Evolutionary conservation across 1,140 invertebrate genomes (phyloP).

Genomic region (Apocrypta bakeri): DNA sequence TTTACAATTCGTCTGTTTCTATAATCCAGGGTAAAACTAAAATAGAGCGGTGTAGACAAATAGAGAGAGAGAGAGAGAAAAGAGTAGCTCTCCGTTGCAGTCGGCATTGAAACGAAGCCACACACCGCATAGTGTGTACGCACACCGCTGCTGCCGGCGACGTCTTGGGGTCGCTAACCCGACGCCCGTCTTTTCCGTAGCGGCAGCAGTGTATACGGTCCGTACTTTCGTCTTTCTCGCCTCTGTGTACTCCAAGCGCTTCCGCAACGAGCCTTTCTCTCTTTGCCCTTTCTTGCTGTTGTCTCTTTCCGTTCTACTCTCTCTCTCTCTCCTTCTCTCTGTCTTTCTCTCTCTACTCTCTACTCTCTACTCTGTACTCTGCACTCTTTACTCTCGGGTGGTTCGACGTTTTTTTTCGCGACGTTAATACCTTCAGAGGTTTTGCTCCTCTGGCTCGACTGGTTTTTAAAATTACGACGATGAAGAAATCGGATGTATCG

Average conservation of each 20-base stretch:
- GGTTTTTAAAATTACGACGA: too few relatives aligned
- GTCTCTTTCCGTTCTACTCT: background rate
- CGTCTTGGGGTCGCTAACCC: constrained; percentile 27
- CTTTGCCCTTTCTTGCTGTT: background rate
- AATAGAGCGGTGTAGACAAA: background rate
- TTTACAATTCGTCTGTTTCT: too few relatives aligned
- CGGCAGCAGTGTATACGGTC: background rate
- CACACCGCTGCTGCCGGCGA: background rate
- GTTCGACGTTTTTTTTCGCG: too few relatives aligned
- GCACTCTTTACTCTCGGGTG: background rate
- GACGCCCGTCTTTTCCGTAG: constrained; percentile 27
- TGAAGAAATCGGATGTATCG: too few relatives aligned
- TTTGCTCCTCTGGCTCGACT: too few relatives aligned
- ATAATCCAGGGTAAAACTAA: too few relatives aligned
- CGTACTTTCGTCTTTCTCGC: constrained; percentile 29
- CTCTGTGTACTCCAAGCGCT: background rate
- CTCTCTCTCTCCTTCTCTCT: background rate
- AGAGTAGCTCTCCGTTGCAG: background rate
- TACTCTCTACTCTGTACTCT: background rate
- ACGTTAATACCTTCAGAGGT: too few relatives aligned
- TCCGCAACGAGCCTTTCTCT: constrained; percentile 10
- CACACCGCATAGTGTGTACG: constrained; percentile 2
- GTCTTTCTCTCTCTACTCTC: background rate
- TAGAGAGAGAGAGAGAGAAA: background rate
- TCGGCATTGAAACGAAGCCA: constrained; percentile 36